A percentile compares a stretch with the other conserved stretches of the same genome.
Evolutionary conservation across 2,113 vertebrate genomes (phyloP).

Genomic region (Saccopteryx bilineata): DNA sequence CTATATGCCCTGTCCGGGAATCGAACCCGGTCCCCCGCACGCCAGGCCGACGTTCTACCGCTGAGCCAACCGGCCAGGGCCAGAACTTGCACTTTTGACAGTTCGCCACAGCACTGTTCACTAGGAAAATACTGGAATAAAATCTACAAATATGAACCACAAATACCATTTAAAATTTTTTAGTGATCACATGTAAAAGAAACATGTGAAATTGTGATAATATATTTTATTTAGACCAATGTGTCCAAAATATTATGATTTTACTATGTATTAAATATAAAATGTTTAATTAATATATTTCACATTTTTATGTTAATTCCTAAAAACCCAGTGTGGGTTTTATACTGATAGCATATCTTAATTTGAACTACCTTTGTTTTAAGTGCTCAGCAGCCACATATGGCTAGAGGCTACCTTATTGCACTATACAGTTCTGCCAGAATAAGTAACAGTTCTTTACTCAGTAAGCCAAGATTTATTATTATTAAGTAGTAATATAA

Average conservation of each 20-base stretch:
- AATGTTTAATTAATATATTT: background rate
- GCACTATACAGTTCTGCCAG: background rate
- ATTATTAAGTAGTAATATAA: background rate
- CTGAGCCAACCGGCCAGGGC: background rate
- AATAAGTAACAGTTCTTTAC: background rate
- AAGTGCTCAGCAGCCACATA: background rate
- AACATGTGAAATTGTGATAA: background rate
- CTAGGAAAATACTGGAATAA: background rate
- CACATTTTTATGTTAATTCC: background rate
- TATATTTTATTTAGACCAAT: constrained; percentile 12
- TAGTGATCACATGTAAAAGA: background rate
- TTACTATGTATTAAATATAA: background rate
- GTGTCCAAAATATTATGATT: background rate
- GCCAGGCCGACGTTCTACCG: no score
- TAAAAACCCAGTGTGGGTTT: background rate
- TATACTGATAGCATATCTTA: background rate
- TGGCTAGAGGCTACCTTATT: background rate
- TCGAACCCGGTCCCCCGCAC: no score
- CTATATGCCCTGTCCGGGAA: no score
- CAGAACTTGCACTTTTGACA: background rate
- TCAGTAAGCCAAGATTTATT: background rate
- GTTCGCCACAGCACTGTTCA: background rate
- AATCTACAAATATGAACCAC: background rate
- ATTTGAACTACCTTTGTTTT: background rate
- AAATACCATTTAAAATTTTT: background rate